A percentile compares a stretch with the other conserved stretches of the same genome.
Conservation (phyloP, 1,140 invertebrate genomes). For the Drosophila bifasciata region DNA sequence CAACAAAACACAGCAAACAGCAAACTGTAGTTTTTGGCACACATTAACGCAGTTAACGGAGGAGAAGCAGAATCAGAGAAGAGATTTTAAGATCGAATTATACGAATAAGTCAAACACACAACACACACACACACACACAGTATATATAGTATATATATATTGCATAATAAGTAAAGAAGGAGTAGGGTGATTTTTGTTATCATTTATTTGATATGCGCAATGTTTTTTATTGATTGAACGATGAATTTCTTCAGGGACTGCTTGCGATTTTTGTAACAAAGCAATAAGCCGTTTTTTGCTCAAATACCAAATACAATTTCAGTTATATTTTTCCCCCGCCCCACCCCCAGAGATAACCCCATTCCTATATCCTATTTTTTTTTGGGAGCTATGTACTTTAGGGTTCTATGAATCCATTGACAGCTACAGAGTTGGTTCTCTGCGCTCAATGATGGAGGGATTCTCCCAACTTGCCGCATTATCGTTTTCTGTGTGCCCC, state of each 20-base stretch:
- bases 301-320: conserved; percentile 56
- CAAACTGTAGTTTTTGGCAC: conserved; percentile 62
- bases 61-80: conserved; percentile 12
- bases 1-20: conserved; percentile 22
- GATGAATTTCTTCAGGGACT: conserved; percentile 75
- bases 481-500: conserved; percentile 48
- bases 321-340: conserved; percentile 10
- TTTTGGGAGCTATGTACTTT: not conserved
- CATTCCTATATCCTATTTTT: conserved; percentile 1
- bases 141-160: conserved; percentile 11
- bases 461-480: not conserved
- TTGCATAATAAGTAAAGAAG: conserved; percentile 28
- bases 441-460: no score
- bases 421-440: no score
- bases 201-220: conserved; percentile 76
- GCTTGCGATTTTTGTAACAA: conserved; percentile 75
- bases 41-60: conserved; percentile 26
- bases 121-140: conserved; percentile 6
- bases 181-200: conserved; percentile 63
- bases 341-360: not conserved
- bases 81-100: conserved; percentile 13
- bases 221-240: conserved; percentile 68
- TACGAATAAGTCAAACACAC: conserved; percentile 2
- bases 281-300: conserved; percentile 79
- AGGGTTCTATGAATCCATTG: no score